phyloP scores from a whole-genome alignment of 2,888 invertebrate genomes.

The Taenaris catops region DNA sequence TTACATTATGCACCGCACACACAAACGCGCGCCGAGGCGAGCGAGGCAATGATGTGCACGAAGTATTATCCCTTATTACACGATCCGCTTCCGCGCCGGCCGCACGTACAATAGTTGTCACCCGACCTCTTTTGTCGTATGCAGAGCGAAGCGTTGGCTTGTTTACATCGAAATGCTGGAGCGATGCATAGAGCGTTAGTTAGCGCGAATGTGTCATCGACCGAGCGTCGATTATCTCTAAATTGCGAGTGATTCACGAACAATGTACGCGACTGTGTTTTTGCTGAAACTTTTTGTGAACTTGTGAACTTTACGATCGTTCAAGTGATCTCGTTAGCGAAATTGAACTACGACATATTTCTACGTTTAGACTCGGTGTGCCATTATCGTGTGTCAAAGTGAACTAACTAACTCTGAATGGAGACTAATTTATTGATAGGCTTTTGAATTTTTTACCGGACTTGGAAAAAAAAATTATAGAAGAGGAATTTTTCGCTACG shows the following conservation, averaged over 20 bases:
- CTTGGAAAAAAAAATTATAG: constrained; percentile 27
- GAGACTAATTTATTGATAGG: constrained; percentile 28
- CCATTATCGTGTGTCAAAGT: constrained; percentile 49
- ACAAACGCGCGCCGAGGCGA: constrained; percentile 45
- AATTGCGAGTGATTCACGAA: constrained; percentile 64
- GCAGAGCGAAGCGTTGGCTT: constrained; percentile 62
- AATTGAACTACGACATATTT: constrained; percentile 49
- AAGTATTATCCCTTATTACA: constrained; percentile 77
- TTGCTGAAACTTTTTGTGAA: constrained; percentile 59
- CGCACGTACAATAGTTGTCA: constrained; percentile 69
- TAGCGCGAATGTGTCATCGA: constrained; percentile 71
- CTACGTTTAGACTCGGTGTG: constrained; percentile 33
- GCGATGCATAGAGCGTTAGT: constrained; percentile 69
- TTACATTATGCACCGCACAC: constrained; percentile 69
- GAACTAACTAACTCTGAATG: constrained; percentile 45
- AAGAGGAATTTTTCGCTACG: constrained; percentile 4
- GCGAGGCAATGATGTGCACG: constrained; percentile 76
- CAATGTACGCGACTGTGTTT: constrained; percentile 52
- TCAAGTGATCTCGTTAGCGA: constrained; percentile 45
- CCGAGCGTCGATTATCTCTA: constrained; percentile 58
- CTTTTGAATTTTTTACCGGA: constrained; percentile 29
- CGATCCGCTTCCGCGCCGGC: constrained; percentile 66
- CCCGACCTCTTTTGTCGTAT: constrained; percentile 58
- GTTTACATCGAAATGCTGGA: constrained; percentile 68
- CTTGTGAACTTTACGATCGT: constrained; percentile 64